A percentile compares a stretch with the other conserved stretches of the same genome.
Conservation (phyloP, 2,113 vertebrate genomes). For the Halcyon malimbica region DNA sequence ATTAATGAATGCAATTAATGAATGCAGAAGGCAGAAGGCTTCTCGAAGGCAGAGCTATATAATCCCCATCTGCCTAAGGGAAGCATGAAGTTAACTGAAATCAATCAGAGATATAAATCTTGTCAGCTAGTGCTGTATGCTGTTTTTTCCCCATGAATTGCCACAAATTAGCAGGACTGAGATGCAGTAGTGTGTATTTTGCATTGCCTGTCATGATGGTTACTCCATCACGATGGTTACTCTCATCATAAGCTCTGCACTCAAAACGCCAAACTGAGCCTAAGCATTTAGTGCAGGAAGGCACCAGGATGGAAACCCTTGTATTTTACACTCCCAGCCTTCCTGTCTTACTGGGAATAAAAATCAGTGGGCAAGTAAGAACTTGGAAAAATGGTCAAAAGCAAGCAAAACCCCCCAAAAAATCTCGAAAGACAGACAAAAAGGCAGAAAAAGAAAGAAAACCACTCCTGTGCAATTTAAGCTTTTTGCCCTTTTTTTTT, state of each 20-base stretch:
- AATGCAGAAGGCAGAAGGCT: not conserved
- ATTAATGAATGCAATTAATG: not conserved
- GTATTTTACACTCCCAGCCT: accelerated
- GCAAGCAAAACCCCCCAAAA: not conserved
- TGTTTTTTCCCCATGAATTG: not conserved
- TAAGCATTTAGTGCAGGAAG: not conserved
- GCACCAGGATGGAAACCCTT: not conserved
- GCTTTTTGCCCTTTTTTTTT: not conserved
- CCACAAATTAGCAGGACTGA: not conserved
- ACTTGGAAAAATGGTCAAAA: not conserved
- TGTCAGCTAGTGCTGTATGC: not conserved
- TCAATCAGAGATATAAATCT: not conserved
- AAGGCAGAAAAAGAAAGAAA: not conserved
- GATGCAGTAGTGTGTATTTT: not conserved
- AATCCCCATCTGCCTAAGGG: not conserved
- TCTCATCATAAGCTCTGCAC: not conserved
- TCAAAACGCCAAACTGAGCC: not conserved
- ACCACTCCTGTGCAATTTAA: not conserved
- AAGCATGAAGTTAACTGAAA: not conserved
- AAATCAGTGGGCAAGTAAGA: accelerated
- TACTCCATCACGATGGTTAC: no score
- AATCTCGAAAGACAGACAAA: not conserved
- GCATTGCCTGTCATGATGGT: not conserved
- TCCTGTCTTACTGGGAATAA: accelerated
- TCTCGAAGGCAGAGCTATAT: not conserved